These are phyloP conservation scores for Natator depressus DNA, from an alignment of 2,113 vertebrate species.

Conservation along the genomic window DNA sequence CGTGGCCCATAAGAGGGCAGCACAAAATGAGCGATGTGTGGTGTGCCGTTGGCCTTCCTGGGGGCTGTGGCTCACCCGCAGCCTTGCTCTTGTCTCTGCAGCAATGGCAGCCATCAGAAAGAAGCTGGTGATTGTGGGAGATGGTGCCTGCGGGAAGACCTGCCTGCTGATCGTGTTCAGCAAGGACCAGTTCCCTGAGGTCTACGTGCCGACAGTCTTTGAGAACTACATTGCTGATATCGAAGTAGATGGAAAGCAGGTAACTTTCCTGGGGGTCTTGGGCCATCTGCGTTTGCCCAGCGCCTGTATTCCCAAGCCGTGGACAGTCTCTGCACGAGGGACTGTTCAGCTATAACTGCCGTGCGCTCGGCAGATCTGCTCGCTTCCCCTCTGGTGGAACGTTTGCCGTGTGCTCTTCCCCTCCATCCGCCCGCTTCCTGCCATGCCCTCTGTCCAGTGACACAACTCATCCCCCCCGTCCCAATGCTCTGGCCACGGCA, in stretches of 20 bases:
- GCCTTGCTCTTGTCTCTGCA: constrained; percentile 33
- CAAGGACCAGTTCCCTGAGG: constrained; percentile 98
- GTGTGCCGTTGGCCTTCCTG: background rate
- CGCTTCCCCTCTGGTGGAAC: background rate
- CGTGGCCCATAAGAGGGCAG: background rate
- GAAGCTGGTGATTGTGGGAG: constrained; percentile 98
- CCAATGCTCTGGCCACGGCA: no score
- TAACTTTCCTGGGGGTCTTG: constrained; percentile 53
- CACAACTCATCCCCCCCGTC: background rate
- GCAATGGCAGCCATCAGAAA: constrained; percentile 97
- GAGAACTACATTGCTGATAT: constrained; percentile 99
- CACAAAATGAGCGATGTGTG: background rate
- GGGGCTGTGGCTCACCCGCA: background rate
- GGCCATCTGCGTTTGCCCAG: background rate
- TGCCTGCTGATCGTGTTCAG: constrained; percentile 98
- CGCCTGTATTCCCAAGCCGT: background rate
- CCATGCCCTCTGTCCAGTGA: background rate
- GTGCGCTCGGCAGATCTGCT: background rate
- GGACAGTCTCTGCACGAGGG: background rate
- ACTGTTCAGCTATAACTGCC: background rate
- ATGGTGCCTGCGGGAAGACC: constrained; percentile 96
- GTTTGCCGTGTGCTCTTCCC: no score
- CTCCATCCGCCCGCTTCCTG: no score
- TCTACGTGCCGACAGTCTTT: constrained; percentile 97
- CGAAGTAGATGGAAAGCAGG: constrained; percentile 97